A percentile compares a stretch with the other conserved stretches of the same genome.
Evolutionary conservation across 1,140 invertebrate species (phyloP).

Genomic region (Diorhabda sublineata): DNA sequence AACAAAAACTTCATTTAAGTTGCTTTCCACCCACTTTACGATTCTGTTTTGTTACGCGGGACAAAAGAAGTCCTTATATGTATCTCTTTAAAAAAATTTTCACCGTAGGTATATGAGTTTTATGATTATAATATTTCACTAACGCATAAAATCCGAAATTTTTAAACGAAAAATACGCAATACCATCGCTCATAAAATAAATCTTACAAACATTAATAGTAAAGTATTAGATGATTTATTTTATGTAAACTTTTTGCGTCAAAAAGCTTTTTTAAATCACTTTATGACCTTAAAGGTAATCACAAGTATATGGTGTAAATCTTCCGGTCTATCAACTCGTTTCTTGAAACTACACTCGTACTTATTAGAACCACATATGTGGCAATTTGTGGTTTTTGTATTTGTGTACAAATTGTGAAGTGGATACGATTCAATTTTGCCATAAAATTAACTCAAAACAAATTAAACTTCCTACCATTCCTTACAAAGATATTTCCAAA

Average conservation of each 20-base stretch:
- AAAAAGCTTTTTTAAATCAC: neutral
- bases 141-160: conserved; percentile 15
- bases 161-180: conserved; percentile 1
- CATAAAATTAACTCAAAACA: too few relatives aligned
- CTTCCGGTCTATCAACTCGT: neutral
- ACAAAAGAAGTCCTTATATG: conserved; percentile 1
- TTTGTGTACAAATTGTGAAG: too few relatives aligned
- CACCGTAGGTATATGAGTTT: neutral
- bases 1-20: conserved; percentile 1
- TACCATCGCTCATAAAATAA: conserved; percentile 24
- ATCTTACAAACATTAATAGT: conserved; percentile 28
- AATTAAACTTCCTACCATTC: too few relatives aligned
- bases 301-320: neutral
- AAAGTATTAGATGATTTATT: conserved; percentile 31
- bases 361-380: too few relatives aligned
- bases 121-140: conserved; percentile 21
- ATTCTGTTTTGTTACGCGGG: neutral
- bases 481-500: too few relatives aligned
- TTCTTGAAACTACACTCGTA: neutral
- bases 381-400: too few relatives aligned
- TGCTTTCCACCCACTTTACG: neutral
- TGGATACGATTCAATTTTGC: too few relatives aligned
- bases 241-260: conserved; percentile 24
- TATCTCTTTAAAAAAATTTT: neutral
- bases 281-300: neutral